phyloP scores from a whole-genome alignment of 2,113 vertebrate genomes.

The Hyaena hyaena region DNA sequence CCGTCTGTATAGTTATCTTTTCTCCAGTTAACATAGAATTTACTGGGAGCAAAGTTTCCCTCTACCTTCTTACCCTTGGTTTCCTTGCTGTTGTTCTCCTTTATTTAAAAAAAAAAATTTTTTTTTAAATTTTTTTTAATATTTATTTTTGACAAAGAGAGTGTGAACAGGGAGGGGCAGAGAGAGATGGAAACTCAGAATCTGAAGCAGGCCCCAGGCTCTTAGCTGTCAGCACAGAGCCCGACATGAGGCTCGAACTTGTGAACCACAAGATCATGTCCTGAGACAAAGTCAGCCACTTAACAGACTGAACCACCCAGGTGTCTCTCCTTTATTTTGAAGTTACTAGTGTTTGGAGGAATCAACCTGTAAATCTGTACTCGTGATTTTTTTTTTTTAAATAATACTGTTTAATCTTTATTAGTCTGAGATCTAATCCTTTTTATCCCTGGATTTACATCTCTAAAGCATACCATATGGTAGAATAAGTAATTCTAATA shows the following conservation, averaged over 20 bases:
- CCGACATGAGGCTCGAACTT: no score
- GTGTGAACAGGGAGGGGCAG: no score
- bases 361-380: background rate
- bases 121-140: no score
- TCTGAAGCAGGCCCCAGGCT: no score
- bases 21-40: background rate
- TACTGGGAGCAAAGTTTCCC: background rate
- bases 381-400: background rate
- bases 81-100: background rate
- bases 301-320: no score
- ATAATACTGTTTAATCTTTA: background rate
- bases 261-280: no score
- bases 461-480: background rate
- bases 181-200: no score
- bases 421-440: background rate
- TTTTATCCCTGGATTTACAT: slow-evolving; percentile 37
- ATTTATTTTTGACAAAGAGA: no score
- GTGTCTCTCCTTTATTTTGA: background rate
- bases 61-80: background rate
- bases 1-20: background rate
- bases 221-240: no score
- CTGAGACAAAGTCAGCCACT: no score
- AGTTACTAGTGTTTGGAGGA: background rate
- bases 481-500: slow-evolving; percentile 32
- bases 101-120: background rate